Evolutionary conservation across 2,888 invertebrate genomes (phyloP), one percentile per base, ranked within the genome.

Genomic region (Pheosia gnoma): DNA sequence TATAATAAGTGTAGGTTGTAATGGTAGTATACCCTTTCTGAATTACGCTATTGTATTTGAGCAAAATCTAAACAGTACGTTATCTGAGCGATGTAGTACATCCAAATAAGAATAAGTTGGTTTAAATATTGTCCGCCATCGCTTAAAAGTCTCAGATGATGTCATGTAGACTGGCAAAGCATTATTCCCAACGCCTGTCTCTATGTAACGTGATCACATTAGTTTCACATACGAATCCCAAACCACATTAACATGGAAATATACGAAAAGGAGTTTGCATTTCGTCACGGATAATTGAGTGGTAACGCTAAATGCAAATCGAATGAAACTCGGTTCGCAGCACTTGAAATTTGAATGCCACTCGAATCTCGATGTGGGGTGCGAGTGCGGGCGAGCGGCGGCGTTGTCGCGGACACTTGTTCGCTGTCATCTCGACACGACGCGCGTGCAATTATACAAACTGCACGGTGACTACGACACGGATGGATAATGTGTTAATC

Each of bases 271-370:
- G 65, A 72, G 65, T 65, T 56, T 57, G 51, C 61, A 65, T 78
- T 72, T 82, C 72, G 80, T 78, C 74, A 80, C 77, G 75, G 78
- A 61, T 73, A 81, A 78, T 82, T 77, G 76, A 73, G 74, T 82
- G 78, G 76, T 80, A 82, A 81, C 71, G 75, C 68, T 74, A 70
- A 80, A 82, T 79, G 79, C 75, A 87, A 86, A 89, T 90, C 85
- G 82, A 87, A 89, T 88, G 79, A 85, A 79, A 77, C 79, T 83
- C 83, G 78, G 81, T 75, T 80, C 79, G 71, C 66, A 71, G 80
- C 85, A 79, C 83, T 83, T 68, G 79, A 82, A 77, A 82, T 75
- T 78, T 77, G 75, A 79, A 68, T 67, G 73, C 71, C 76, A 78
- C 77, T 80, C 71, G 25, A 25, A 25, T 25, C 25, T 25, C 2